Conservation (phyloP, 2,797 vertebrate genomes). For the Salmo trutta region DNA sequence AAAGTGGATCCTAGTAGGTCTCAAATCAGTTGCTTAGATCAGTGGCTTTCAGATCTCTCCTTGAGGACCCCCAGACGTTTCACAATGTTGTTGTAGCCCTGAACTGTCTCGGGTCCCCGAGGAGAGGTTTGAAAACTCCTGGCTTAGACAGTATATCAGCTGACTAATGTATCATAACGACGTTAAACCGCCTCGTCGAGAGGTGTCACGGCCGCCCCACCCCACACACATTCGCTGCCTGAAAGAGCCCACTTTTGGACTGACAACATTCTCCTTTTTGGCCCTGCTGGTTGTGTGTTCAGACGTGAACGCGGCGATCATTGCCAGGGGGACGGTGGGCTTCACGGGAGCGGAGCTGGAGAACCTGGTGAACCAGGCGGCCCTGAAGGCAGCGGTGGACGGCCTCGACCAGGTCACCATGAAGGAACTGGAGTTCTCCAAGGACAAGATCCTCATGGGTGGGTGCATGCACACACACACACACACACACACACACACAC, state of each 20-base stretch:
- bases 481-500: too few species aligned
- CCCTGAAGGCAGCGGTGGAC: constrained; percentile 95
- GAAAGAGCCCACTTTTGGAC: constrained; percentile 21
- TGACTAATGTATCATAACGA: too few species aligned
- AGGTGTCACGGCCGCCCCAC: too few species aligned
- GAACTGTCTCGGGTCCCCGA: too few species aligned
- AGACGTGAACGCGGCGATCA: constrained; percentile 89
- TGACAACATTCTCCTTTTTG: background rate
- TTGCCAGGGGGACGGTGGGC: constrained; percentile 95
- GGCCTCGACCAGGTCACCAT: constrained; percentile 94
- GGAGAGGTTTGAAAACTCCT: too few species aligned
- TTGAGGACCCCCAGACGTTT: constrained; percentile 77
- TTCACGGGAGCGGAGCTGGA: constrained; percentile 97
- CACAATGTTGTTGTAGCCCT: too few species aligned
- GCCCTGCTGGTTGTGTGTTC: constrained; percentile 7
- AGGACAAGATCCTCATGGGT: constrained; percentile 99
- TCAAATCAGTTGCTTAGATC: constrained; percentile 2
- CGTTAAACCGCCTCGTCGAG: too few species aligned
- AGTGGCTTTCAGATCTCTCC: background rate
- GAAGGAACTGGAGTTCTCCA: constrained; percentile 94
- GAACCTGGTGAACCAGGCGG: constrained; percentile 98
- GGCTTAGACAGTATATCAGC: too few species aligned
- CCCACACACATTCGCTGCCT: too few species aligned
- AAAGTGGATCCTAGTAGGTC: constrained; percentile 83
- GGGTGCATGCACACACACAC: constrained; percentile 23